Base-by-base conservation (phyloP, 2,888 invertebrate genomes). In the Subacronicta megacephala region DNA sequence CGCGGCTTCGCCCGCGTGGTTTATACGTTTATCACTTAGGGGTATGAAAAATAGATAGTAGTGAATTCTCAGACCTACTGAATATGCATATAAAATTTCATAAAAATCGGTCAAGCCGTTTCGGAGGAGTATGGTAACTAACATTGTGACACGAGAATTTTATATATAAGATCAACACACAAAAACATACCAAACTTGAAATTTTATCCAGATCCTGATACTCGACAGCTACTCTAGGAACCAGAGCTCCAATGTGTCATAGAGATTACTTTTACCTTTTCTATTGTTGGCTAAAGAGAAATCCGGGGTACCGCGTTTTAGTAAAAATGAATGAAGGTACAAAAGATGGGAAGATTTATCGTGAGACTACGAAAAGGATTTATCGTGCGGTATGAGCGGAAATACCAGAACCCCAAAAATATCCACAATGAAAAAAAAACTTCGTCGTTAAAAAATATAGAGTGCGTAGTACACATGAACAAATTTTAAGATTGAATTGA, bases 271-370 rank as follows among this genome's bases (percentile, higher is more conserved):
- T 42, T 41, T 42, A 20, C 66, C 41, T 66, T 52, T 62, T 47
- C 67, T 43, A 43, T 67, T 52, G 61, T 67, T 43, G 17, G 18
- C 0, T 16, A 23, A 31, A 23, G 23, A 59, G 33, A 51, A 38
- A 47, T 36, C 20, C 31, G 43, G 46, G 52, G 18, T 46, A 52
- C 18, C 42, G 18, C 17, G 29, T 67, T 67, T 60, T 36, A 38
- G 43, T 42, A 67, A 52, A 52, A 63, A 63, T 66, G 35, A 37
- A 43, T 47, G 31, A 61, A 60, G 46, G 61, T 26, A 63, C 63
- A 67, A 63, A 67, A 60, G 61, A 67, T 60, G 53, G 38, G 38
- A 63, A 43, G 68, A 63, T 67, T 67, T 63, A 63, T 67, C 53
- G 53, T 18, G 29, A 20, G 46, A 10, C 36, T 47, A 52, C 18